Evolutionary conservation across 2,797 vertebrate genomes (phyloP).

Genomic region (Scarus forsteni): DNA sequence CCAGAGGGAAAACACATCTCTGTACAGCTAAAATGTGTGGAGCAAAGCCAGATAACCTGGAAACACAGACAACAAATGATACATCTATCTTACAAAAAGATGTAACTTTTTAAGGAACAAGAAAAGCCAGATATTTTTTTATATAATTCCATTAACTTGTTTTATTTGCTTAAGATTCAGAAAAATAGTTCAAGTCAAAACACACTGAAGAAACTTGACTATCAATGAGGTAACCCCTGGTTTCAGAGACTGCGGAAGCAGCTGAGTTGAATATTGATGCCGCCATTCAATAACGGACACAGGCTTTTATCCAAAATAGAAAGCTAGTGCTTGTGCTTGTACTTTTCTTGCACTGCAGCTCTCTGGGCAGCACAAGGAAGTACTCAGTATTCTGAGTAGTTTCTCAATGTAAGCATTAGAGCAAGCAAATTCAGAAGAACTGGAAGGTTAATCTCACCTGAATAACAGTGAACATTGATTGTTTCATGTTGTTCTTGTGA

Average conservation of each 20-base stretch:
- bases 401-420: conserved; percentile 23
- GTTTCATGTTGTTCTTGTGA: neutral
- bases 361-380: conserved; percentile 27
- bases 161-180: conserved; percentile 3
- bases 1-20: conserved; percentile 40
- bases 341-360: conserved; percentile 26
- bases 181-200: conserved; percentile 26
- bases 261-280: conserved; percentile 78
- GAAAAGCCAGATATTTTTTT: conserved; percentile 6
- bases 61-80: conserved; percentile 5
- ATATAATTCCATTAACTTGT: rapidly evolving
- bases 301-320: conserved; percentile 49
- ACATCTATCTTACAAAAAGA: conserved; percentile 15
- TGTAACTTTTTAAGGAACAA: neutral
- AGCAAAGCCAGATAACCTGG: conserved; percentile 30
- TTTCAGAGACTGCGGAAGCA: conserved; percentile 49
- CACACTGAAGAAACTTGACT: conserved; percentile 17
- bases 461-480: neutral
- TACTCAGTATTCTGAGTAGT: conserved; percentile 10
- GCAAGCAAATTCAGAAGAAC: conserved; percentile 39
- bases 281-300: conserved; percentile 47
- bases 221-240: conserved; percentile 51
- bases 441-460: conserved; percentile 24
- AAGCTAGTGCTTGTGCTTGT: conserved; percentile 44
- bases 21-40: conserved; percentile 26